These are phyloP conservation scores for Sclerurus mexicanus DNA, from an alignment of 2,113 vertebrate species.

Conservation along the genomic window DNA sequence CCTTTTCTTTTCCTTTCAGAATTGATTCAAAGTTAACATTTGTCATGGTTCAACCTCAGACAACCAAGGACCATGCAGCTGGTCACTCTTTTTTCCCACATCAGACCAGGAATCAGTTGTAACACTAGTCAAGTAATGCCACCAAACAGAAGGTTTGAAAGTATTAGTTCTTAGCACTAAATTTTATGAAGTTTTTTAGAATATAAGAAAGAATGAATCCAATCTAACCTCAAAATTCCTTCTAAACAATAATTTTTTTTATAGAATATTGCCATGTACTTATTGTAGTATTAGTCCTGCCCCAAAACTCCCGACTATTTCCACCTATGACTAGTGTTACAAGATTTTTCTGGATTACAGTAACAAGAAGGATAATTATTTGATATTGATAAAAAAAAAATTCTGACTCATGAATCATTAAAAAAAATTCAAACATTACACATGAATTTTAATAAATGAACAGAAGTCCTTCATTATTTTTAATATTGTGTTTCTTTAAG, in stretches of 20 bases:
- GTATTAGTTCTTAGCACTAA: neutral
- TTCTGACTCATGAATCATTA: neutral
- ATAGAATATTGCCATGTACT: neutral
- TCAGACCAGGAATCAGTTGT: neutral
- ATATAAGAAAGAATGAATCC: neutral
- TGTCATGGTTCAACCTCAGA: neutral
- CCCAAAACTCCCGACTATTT: neutral
- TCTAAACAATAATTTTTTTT: neutral
- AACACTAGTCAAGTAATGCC: neutral
- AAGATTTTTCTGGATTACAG: neutral
- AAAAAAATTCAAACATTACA: neutral
- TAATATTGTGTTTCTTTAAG: neutral
- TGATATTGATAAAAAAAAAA: neutral
- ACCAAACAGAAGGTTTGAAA: neutral
- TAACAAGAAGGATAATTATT: neutral
- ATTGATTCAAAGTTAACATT: neutral
- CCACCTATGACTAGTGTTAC: neutral
- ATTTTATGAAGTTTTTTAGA: neutral
- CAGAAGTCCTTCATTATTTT: neutral
- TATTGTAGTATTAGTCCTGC: neutral
- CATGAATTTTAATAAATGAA: neutral
- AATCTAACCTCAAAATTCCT: neutral
- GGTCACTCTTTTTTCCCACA: neutral
- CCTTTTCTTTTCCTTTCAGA: neutral
- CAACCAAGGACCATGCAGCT: neutral